A percentile compares a stretch with the other conserved stretches of the same genome.
These are phyloP conservation scores for Heterocephalus glaber DNA, from an alignment of 2,113 vertebrate species.

Conservation along the genomic window DNA sequence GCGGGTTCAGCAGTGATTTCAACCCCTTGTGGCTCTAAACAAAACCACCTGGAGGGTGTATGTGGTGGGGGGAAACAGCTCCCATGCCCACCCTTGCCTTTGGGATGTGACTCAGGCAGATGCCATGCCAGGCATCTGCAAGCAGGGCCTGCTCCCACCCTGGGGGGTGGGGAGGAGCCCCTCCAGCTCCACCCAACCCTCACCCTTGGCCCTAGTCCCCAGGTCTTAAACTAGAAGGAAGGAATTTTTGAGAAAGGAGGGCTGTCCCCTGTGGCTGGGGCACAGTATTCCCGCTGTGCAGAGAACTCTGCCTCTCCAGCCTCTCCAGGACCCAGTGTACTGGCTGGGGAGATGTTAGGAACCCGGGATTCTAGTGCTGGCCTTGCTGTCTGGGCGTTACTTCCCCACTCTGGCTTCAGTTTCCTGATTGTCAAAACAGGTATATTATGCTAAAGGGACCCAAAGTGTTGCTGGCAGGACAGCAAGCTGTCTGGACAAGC, in stretches of 20 bases:
- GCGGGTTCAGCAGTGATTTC: slow-evolving; percentile 51
- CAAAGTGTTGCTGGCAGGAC: not conserved
- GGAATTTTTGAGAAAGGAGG: slow-evolving; percentile 15
- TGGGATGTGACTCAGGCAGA: slow-evolving; percentile 63
- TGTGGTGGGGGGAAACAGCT: not conserved
- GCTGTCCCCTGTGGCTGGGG: not conserved
- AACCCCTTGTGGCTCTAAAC: slow-evolving; percentile 62
- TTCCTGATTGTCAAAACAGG: slow-evolving; percentile 29
- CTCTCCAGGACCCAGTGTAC: not conserved
- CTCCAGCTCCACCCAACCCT: not conserved
- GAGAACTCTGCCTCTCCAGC: not conserved
- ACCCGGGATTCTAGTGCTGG: not conserved
- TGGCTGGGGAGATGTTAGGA: not conserved
- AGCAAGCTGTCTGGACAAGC: not conserved
- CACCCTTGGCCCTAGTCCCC: not conserved
- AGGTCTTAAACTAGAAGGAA: slow-evolving; percentile 18
- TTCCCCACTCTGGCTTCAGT: not conserved
- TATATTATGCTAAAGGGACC: not conserved
- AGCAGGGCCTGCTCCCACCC: slow-evolving; percentile 15
- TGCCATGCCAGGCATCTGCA: slow-evolving; percentile 54
- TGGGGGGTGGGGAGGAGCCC: not conserved
- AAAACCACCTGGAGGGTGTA: slow-evolving; percentile 64
- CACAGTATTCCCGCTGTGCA: not conserved
- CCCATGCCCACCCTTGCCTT: slow-evolving; percentile 51
- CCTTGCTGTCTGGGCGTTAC: not conserved